Base-by-base conservation (phyloP, 2,888 invertebrate genomes). In the Axea sp. region DNA sequence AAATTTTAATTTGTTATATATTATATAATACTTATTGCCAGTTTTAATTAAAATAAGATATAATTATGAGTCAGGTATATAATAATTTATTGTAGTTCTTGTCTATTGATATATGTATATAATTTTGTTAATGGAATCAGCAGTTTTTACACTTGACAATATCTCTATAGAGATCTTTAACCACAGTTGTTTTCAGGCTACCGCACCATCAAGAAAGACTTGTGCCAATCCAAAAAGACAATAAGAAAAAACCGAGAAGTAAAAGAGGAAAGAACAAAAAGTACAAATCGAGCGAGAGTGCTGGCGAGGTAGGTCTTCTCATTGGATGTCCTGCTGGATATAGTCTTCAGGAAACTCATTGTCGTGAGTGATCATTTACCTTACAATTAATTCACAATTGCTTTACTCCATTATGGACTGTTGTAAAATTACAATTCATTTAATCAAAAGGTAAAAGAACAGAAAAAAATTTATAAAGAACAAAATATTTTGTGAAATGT, bases 181-280 rank as follows among this genome's bases (percentile, higher is more conserved):
- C 80, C 73, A 80, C 76, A 83, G 83, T 84, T 80, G 81, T 82
- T 84, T 84, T 84, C 76, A 83, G 83, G 77, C 79, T 81, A 43
- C 78, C 81, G 7, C 79, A 81, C 74, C 77, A 78, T 64, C 77
- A 75, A 41, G 79, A 80, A 43, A 81, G 53, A 76, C 76, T 84
- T 68, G 78, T 77, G 26, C 83, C 83, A 49, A 73, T 80, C 49
- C 59, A 49, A 15, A 69, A 75, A 43, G 57, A 64, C 64, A 62
- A 59, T 26, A 62, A 65, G 24, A 59, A 43, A n/a, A n/a, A n/a
- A 11, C 49, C 39, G 37, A 75, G 78, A 59, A 76, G 43, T 35
- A 78, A 72, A 64, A 74, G 76, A 74, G 78, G 73, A 43, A 75
- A 31, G 49, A 69, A 30, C 43, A 65, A 67, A 47, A 73, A 68